A percentile compares a stretch with the other conserved stretches of the same genome.
These are phyloP conservation scores for Micoletzkya japonica DNA, from an alignment of 2,888 invertebrate species.

Conservation along the genomic window DNA sequence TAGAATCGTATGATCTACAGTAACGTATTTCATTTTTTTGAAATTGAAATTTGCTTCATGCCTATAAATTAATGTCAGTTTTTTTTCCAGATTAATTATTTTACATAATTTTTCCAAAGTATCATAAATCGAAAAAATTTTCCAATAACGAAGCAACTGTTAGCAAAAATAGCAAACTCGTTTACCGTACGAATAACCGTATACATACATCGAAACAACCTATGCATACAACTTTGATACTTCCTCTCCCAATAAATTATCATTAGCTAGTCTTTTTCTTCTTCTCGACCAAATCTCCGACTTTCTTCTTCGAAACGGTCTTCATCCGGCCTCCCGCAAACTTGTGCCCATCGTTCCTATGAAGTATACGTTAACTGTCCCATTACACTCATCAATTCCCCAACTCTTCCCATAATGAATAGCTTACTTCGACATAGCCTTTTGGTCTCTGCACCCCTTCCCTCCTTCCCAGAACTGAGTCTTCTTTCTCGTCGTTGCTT, in stretches of 20 bases:
- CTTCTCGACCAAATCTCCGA: conserved; percentile 19
- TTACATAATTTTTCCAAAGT: not conserved
- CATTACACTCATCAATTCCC: not conserved
- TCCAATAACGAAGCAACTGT: no score
- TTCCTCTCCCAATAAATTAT: no score
- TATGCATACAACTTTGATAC: no score
- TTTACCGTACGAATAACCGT: no score
- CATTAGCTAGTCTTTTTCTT: no score
- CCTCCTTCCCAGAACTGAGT: conserved; percentile 68
- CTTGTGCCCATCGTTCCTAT: conserved; percentile 25
- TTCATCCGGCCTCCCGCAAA: conserved; percentile 4
- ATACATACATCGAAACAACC: no score
- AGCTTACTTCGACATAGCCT: conserved; percentile 65
- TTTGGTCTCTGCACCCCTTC: conserved; percentile 66
- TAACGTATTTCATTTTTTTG: not conserved
- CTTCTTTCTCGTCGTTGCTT: conserved; percentile 31
- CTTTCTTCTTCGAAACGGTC: conserved; percentile 25
- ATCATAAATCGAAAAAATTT: no score
- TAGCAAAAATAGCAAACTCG: no score
- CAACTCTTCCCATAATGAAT: not conserved
- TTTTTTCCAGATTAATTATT: not conserved
- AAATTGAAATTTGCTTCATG: no score
- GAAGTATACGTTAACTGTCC: not conserved
- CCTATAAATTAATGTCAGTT: not conserved
- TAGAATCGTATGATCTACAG: no score